Base-by-base conservation (phyloP, 37 sponge, comb jelly and placozoan species). In the Beroe forskalii region DNA sequence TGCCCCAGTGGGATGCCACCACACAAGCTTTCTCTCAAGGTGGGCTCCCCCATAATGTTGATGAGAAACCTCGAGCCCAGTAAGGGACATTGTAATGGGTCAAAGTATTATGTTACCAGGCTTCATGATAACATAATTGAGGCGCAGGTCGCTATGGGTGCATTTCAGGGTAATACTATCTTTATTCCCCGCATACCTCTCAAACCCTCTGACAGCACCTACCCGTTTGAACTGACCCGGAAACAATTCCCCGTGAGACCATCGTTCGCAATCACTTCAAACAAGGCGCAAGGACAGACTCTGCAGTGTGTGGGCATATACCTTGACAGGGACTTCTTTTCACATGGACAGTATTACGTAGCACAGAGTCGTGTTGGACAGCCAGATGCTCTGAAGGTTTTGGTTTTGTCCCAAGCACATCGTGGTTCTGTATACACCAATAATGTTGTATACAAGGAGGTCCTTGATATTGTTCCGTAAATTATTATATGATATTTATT, bases 261-360 rank as follows among this genome's bases (percentile, higher is more conserved):
- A 12, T 41, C 48, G 6, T 80, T 41, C 25, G 86, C 55, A 4
- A 41, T 80, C 48, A 80, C 86, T 4, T 44, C 28, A 23, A 80
- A 80, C 48, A 80, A 80, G 55, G 43, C 86, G 3, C 76, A 72
- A 72, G 76, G 76, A 23, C 66, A 63, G 30, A 63, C 66, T 6
- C 66, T 63, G 4, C 9, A 33, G 38, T 3, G 72, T 2, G 72
- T 48, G 6, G 55, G 55, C 12, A 6, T 48, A 17, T 17, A 17
- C 12, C 12, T 48, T 17, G 12, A 6, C 6, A 6, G 12, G 55
- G 12, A 6, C 6, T 6, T 48, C 55, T 48, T 48, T 48, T 48
- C 55, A 12, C 55, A 48, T 12, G 55, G 55, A 6, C 55, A 48
- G 55, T 48, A 17, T 48, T 48, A 48, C 12, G 55, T 48, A 17